Conservation (phyloP, 2,888 invertebrate species). For the Strigamia crassipes region DNA sequence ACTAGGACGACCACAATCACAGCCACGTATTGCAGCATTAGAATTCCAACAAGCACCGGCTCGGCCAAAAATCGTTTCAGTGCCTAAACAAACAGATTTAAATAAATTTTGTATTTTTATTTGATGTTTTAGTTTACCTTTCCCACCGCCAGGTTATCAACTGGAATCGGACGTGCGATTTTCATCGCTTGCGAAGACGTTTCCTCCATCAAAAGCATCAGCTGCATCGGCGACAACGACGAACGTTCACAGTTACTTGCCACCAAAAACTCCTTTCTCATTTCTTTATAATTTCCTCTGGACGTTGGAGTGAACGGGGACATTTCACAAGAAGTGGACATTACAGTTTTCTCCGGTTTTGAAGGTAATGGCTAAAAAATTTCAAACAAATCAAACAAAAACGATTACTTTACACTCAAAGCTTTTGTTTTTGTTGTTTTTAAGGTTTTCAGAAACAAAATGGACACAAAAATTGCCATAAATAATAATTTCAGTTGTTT, state of each 20-base stretch:
- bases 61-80: constrained; percentile 6
- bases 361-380: not conserved
- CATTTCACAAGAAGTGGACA: too few species aligned
- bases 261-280: not conserved
- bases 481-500: too few species aligned
- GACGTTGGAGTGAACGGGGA: not conserved
- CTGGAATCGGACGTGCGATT: not conserved
- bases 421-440: too few species aligned
- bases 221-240: constrained; percentile 1
- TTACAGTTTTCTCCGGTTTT: not conserved
- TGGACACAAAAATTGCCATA: too few species aligned
- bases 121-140: not conserved
- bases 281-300: not conserved
- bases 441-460: too few species aligned
- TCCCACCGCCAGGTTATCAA: not conserved
- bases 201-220: not conserved
- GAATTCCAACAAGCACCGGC: not conserved
- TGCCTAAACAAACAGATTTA: not conserved
- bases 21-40: not conserved
- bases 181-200: not conserved
- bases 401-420: too few species aligned
- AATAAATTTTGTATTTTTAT: too few species aligned
- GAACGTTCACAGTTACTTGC: not conserved
- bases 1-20: not conserved
- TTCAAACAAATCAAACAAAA: too few species aligned